Evolutionary conservation across 2,797 vertebrate species (phyloP).

Genomic region (Leptatherina wallacei): DNA sequence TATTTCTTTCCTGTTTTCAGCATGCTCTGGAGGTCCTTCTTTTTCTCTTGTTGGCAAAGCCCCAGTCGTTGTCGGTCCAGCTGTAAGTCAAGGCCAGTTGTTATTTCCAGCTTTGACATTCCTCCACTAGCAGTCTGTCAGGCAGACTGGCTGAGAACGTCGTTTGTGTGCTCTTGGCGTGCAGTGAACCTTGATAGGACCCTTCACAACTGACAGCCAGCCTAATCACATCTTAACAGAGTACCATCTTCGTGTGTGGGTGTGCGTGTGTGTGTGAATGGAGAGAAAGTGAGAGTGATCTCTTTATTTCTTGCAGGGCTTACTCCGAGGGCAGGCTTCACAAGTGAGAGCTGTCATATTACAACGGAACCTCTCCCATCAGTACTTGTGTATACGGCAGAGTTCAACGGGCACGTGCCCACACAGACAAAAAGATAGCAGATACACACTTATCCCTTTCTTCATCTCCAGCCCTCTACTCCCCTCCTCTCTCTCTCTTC

Average conservation of each 20-base stretch:
- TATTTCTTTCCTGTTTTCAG: conserved; percentile 68
- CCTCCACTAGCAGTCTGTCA: conserved; percentile 60
- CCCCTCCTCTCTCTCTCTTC: neutral
- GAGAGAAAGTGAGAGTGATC: conserved; percentile 68
- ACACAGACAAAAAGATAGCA: conserved; percentile 36
- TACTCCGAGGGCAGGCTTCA: conserved; percentile 64
- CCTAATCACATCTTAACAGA: conserved; percentile 80
- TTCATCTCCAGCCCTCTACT: neutral
- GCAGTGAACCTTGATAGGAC: conserved; percentile 72
- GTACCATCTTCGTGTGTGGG: conserved; percentile 54
- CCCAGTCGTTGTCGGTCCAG: conserved; percentile 46
- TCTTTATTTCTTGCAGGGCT: conserved; percentile 69
- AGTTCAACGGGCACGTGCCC: conserved; percentile 51
- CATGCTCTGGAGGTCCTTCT: conserved; percentile 42
- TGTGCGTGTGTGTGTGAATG: conserved; percentile 35
- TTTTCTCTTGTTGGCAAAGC: conserved; percentile 47
- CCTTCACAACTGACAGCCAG: conserved; percentile 75
- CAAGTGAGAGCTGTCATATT: conserved; percentile 73
- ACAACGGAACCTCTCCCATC: conserved; percentile 66
- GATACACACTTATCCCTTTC: conserved; percentile 15
- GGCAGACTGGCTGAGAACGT: conserved; percentile 50
- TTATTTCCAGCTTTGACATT: conserved; percentile 67
- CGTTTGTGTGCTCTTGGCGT: conserved; percentile 59
- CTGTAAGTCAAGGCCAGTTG: conserved; percentile 57
- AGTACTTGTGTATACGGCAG: conserved; percentile 55